phyloP scores from a whole-genome alignment of 2,888 invertebrate species.

The Cephalotes varians region DNA sequence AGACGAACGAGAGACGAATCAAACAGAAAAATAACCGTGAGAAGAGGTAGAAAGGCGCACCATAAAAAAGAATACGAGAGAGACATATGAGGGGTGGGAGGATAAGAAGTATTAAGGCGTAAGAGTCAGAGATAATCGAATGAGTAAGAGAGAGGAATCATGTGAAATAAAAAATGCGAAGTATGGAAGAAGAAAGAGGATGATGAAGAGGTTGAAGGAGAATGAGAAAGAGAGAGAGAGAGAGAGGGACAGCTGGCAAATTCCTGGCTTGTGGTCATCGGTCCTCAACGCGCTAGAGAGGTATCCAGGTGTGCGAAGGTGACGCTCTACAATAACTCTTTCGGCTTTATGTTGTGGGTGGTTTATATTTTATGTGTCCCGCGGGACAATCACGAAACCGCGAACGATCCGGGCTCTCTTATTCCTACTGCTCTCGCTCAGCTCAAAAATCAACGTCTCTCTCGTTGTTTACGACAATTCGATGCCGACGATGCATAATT shows the following conservation, averaged over 20 bases:
- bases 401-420: conserved; percentile 78
- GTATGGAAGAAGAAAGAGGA: conserved; percentile 18
- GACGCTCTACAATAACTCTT: conserved; percentile 82
- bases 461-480: conserved; percentile 80
- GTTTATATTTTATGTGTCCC: conserved; percentile 81
- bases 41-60: background rate
- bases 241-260: conserved; percentile 64
- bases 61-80: background rate
- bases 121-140: background rate
- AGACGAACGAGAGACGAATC: conserved; percentile 2
- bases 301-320: conserved; percentile 81
- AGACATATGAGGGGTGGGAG: background rate
- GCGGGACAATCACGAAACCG: conserved; percentile 78
- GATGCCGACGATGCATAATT: conserved; percentile 62
- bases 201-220: background rate
- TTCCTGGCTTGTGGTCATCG: conserved; percentile 67
- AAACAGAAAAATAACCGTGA: background rate
- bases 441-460: conserved; percentile 30
- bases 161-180: conserved; percentile 41
- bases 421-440: conserved; percentile 72
- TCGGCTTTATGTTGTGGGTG: conserved; percentile 83
- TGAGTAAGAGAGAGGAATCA: background rate
- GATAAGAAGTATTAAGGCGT: conserved; percentile 39
- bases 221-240: conserved; percentile 27
- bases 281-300: conserved; percentile 58